Conservation (phyloP, 2,888 invertebrate genomes). For the Exephanes ischioxanthus region DNA sequence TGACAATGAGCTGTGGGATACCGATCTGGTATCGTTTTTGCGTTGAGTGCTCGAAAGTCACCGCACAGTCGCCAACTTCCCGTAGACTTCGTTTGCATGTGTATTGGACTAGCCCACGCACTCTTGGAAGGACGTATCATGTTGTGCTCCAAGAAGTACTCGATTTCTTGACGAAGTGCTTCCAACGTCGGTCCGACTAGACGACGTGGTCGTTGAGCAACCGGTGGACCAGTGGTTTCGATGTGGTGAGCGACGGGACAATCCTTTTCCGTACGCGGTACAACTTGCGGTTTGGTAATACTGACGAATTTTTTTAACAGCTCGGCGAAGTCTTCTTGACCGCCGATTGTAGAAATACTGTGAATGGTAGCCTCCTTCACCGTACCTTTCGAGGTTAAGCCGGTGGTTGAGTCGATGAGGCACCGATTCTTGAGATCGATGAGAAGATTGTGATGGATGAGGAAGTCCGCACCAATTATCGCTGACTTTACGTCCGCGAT, state of each 20-base stretch:
- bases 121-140: conserved; percentile 82
- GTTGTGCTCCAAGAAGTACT: conserved; percentile 77
- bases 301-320: neutral
- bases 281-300: conserved; percentile 15
- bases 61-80: conserved; percentile 63
- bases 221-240: conserved; percentile 78
- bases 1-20: conserved; percentile 74
- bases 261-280: neutral
- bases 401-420: conserved; percentile 42
- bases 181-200: conserved; percentile 77
- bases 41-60: conserved; percentile 74
- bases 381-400: neutral
- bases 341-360: conserved; percentile 33
- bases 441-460: conserved; percentile 45
- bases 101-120: conserved; percentile 81
- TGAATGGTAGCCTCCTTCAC: neutral
- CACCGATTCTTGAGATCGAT: conserved; percentile 56
- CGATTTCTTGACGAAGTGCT: conserved; percentile 77
- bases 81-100: conserved; percentile 71
- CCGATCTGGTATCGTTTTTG: conserved; percentile 72
- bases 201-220: conserved; percentile 75
- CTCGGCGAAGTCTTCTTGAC: neutral
- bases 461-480: conserved; percentile 67
- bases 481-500: conserved; percentile 57
- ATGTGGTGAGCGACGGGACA: conserved; percentile 73